Conservation (phyloP, 2,797 vertebrate species). For the Menidia menidia region DNA sequence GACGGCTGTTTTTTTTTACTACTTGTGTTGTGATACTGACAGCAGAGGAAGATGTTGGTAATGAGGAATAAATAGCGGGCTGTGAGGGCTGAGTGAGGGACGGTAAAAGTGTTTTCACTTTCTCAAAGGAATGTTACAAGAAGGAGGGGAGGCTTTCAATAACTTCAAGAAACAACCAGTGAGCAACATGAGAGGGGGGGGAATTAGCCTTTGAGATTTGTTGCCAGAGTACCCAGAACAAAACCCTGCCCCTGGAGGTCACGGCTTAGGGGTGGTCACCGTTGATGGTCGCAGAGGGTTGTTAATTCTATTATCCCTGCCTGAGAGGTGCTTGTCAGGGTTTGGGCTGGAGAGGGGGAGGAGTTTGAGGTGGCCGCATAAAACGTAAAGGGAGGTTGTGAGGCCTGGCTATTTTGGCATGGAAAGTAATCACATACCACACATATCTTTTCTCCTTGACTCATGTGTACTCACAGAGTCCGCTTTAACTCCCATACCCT, state of each 20-base stretch:
- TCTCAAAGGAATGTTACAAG: slow-evolving; percentile 51
- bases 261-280: slow-evolving; percentile 39
- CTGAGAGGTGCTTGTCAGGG: slow-evolving; percentile 70
- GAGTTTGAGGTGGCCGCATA: slow-evolving; percentile 23
- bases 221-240: slow-evolving; percentile 74
- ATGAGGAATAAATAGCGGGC: slow-evolving; percentile 49
- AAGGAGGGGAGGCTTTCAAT: slow-evolving; percentile 38
- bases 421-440: slow-evolving; percentile 69
- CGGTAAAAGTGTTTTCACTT: slow-evolving; percentile 50
- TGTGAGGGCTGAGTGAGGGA: slow-evolving; percentile 23
- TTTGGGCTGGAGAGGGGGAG: slow-evolving; percentile 42
- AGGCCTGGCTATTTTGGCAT: slow-evolving; percentile 60
- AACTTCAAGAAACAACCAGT: slow-evolving; percentile 55
- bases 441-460: slow-evolving; percentile 61
- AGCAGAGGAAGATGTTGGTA: slow-evolving; percentile 58
- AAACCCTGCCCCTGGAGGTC: slow-evolving; percentile 67
- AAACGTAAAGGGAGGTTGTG: slow-evolving; percentile 58
- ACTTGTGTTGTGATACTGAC: slow-evolving; percentile 54
- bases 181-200: slow-evolving; percentile 65
- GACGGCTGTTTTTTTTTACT: slow-evolving; percentile 49
- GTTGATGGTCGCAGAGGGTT: slow-evolving; percentile 64
- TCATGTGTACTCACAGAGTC: slow-evolving; percentile 48
- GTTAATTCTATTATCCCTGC: slow-evolving; percentile 79
- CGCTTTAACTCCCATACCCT: slow-evolving; percentile 35
- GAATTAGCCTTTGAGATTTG: slow-evolving; percentile 76